Base-by-base conservation (phyloP, 2,113 vertebrate species). In the Toxostoma redivivum region DNA sequence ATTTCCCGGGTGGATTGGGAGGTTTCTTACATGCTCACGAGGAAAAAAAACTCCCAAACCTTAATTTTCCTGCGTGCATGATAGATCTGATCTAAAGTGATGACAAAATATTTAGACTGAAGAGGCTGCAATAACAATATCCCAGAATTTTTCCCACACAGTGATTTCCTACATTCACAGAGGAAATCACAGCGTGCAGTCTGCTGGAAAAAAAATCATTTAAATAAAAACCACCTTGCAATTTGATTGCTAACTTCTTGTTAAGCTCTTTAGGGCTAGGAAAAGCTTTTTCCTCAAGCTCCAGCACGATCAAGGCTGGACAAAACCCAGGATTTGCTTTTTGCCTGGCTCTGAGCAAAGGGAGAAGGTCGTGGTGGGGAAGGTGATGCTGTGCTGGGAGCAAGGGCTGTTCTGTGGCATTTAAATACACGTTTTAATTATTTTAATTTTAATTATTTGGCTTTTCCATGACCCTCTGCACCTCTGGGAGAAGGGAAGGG, bases 71-170 rank as follows among this genome's bases (percentile, higher is more conserved):
- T 54, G 70, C 85, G 38, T 33, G 10, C 14, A 1, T 25, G 71
- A 80, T 47, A 90, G 79, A 80, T 15, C 67, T 88, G 82, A 93
- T 92, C 85, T 84, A 66, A 90, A 92, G 60, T 64, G 28, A 79
- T 61, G 95, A 73, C 95, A 94, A 96, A 97, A 97, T 95, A 95
- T 90, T 95, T 79, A 56, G 76, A 83, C 84, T 90, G 82, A 82
- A 66, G 87, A 47, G 64, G 71, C 60, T 82, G 92, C 37, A 90
- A 79, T 40, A 77, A 72, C 77, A 80, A 94, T 77, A 92, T 78
- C 69, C 85, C 91, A 37, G 47, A 16, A 5, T 81, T 91, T 80
- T 95, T 30, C 95, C 90, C 86, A 90, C 92, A 45, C 60, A 47
- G 56, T 33, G 82, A 86, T 95, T 94, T 92, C 67, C 53, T 81